Evolutionary conservation across 1,140 invertebrate genomes (phyloP), one percentile per base, ranked within the genome.

Genomic region (Drosophila rhopaloa): DNA sequence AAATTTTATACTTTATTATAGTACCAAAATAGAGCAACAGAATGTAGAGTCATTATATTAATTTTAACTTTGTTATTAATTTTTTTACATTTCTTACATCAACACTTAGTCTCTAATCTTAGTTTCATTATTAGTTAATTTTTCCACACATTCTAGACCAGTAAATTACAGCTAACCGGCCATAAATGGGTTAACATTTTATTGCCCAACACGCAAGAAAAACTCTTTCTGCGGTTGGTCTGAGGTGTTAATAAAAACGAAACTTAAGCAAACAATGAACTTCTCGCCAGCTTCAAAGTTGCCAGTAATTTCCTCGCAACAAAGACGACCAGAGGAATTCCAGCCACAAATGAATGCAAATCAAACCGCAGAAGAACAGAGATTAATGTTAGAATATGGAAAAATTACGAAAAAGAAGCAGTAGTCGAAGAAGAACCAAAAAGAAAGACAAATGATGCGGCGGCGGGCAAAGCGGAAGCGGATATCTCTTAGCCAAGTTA

Each of bases 401-500:
- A 51, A 56, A 51, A 44, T 43, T 2, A 16, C 35, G 37, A 41
- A 47, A 29, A 55, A 51, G 14, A 9, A 57, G 32, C 40, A 37
- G 66, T 57, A 61, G 40, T 47, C 11, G n/a, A 53, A 35, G 29
- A 56, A 43, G 68, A 50, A 29, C 27, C 66, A 4, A 51, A 41
- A 38, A 38, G 48, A 46, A 71, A 75, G 65, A 82, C 55, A 82
- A 82, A 82, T 88, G 60, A 76, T 86, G 67, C 50, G 63, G 67
- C 74, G 56, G 51, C 56, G 54, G 41, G 35, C 43, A 54, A 53
- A 74, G 76, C 81, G 83, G 82, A 86, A 86, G 59, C 83, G 82
- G 83, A 86, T 79, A 86, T 88, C 82, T 76, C 79, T 82, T 61
- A 65, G 79, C 59, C 83, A 86, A 86, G 83, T 88, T 79, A 70